Percentiles rank a stretch among this genome's conserved stretches.
phyloP scores from a whole-genome alignment of 2,888 invertebrate species.

The Cylindroiulus punctatus region DNA sequence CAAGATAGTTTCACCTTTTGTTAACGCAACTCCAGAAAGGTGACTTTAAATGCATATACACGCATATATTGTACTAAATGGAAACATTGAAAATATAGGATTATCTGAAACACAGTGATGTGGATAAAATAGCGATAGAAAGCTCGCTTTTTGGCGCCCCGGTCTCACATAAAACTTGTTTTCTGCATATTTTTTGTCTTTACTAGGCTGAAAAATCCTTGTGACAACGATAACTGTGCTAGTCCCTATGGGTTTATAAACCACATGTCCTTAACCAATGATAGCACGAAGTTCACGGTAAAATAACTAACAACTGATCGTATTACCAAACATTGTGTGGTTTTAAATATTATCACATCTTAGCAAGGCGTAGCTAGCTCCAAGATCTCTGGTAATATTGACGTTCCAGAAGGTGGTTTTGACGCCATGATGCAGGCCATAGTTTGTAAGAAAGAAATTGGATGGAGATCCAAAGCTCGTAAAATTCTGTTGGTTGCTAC shows the following conservation, averaged over 20 bases:
- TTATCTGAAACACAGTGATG: too few relatives aligned
- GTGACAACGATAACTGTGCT: slow-evolving; percentile 76
- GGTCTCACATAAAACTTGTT: too few relatives aligned
- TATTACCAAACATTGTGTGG: too few relatives aligned
- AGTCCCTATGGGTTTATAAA: slow-evolving; percentile 96
- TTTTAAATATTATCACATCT: neutral
- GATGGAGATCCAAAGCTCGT: slow-evolving; percentile 94
- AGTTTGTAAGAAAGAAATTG: slow-evolving; percentile 86
- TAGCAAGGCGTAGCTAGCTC: slow-evolving; percentile 56
- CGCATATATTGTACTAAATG: neutral
- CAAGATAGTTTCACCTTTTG: slow-evolving; percentile 67
- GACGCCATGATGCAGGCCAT: slow-evolving; percentile 99
- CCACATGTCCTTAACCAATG: slow-evolving; percentile 87
- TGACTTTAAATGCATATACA: slow-evolving; percentile 58
- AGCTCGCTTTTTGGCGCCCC: too few relatives aligned
- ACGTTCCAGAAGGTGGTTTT: slow-evolving; percentile 84
- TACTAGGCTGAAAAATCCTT: slow-evolving; percentile 76
- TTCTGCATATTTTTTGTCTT: too few relatives aligned
- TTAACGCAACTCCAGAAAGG: slow-evolving; percentile 65
- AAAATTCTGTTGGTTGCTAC: slow-evolving; percentile 96
- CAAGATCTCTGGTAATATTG: slow-evolving; percentile 70
- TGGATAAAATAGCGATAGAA: too few relatives aligned
- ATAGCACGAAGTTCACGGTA: slow-evolving; percentile 87
- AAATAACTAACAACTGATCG: slow-evolving; percentile 62
- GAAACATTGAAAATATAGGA: too few relatives aligned